phyloP scores from a whole-genome alignment of 2,888 invertebrate species.

The Ctena decussata region DNA sequence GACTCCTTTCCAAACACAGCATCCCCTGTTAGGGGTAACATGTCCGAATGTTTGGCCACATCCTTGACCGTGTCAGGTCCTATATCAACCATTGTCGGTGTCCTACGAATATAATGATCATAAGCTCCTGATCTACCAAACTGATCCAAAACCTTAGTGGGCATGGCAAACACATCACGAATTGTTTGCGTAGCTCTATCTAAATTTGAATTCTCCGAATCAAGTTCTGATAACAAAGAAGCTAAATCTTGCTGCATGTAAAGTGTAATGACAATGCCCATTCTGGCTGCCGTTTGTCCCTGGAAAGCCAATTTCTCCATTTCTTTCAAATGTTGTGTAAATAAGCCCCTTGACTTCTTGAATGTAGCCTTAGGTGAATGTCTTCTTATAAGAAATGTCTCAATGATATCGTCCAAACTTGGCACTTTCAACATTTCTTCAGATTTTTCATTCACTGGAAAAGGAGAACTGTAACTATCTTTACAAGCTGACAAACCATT shows the following conservation, averaged over 20 bases:
- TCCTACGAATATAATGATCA: neutral
- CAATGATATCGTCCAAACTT: neutral
- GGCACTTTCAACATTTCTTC: neutral
- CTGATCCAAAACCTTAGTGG: neutral
- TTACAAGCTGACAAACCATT: neutral
- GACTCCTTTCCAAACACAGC: neutral
- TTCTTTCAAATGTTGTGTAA: neutral
- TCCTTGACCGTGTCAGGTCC: neutral
- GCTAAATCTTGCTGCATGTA: neutral
- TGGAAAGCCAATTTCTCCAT: neutral
- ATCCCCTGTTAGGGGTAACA: too few species aligned
- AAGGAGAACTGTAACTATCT: neutral
- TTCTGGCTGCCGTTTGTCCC: neutral
- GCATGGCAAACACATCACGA: neutral
- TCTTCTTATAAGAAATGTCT: conserved; percentile 2
- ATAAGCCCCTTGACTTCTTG: neutral
- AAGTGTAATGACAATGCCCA: neutral
- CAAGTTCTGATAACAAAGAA: neutral
- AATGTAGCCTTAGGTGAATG: neutral
- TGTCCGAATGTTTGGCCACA: neutral
- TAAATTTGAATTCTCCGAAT: neutral
- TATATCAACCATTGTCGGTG: neutral
- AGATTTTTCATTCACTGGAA: neutral
- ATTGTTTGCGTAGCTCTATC: neutral
- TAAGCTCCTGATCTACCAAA: neutral